Evolutionary conservation across 2,888 invertebrate species (phyloP).

Genomic region (Toxonevra muliebris): DNA sequence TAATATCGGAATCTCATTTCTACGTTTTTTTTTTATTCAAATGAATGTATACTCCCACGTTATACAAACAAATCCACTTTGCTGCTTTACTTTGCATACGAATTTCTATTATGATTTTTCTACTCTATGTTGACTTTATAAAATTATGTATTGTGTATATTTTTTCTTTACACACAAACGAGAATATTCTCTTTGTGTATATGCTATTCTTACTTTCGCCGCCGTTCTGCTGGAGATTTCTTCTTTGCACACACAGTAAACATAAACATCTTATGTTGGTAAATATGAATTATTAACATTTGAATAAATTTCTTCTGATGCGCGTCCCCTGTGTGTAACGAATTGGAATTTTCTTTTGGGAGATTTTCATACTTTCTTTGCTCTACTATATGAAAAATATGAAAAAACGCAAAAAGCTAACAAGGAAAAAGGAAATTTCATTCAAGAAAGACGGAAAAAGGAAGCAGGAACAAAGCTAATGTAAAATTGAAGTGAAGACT

Average conservation of each 20-base stretch:
- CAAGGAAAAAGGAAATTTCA: background rate
- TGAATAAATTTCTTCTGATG: slow-evolving; percentile 44
- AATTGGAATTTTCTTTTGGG: slow-evolving; percentile 4
- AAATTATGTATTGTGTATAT: too few relatives aligned
- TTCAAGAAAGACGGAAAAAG: background rate
- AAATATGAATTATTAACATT: slow-evolving; percentile 49
- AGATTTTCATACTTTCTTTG: background rate
- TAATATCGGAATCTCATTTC: too few relatives aligned
- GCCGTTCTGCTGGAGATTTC: background rate
- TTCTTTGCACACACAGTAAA: background rate
- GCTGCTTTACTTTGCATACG: too few relatives aligned
- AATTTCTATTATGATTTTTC: too few relatives aligned
- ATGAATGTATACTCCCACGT: too few relatives aligned
- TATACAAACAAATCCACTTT: too few relatives aligned
- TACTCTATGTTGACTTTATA: too few relatives aligned
- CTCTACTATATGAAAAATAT: background rate
- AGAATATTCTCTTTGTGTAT: background rate
- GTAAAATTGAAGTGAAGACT: slow-evolving; percentile 9
- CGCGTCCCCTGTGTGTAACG: slow-evolving; percentile 4
- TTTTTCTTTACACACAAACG: too few relatives aligned
- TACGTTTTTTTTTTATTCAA: too few relatives aligned
- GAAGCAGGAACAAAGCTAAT: background rate
- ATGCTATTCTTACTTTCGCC: slow-evolving; percentile 13
- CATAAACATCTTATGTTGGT: slow-evolving; percentile 9
- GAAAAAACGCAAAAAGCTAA: background rate